Evolutionary conservation across 1,140 invertebrate species (phyloP).

Genomic region (Nylanderia fulva): DNA sequence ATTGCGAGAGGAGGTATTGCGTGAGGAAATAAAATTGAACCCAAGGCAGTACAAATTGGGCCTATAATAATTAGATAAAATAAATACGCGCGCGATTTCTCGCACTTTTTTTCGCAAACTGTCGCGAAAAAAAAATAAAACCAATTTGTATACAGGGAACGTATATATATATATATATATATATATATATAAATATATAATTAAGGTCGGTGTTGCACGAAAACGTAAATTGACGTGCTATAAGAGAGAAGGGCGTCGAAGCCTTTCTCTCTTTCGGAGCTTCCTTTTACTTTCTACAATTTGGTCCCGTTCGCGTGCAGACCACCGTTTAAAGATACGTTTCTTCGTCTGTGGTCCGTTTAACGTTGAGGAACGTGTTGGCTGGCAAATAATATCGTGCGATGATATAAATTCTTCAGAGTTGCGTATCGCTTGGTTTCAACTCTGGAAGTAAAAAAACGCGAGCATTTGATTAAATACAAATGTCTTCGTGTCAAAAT

Average conservation of each 20-base stretch:
- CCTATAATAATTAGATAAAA: constrained; percentile 25
- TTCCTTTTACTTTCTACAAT: constrained; percentile 49
- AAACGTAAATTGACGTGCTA: constrained; percentile 44
- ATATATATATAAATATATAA: no score
- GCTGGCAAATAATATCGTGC: not conserved
- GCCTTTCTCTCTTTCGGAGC: constrained; percentile 11
- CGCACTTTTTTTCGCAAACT: constrained; percentile 23
- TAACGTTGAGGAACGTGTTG: constrained; percentile 39
- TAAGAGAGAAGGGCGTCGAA: not conserved
- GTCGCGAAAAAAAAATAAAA: constrained; percentile 13
- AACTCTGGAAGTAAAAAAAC: not conserved
- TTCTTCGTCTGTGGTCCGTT: constrained; percentile 56
- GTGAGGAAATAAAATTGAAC: not conserved
- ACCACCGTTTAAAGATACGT: constrained; percentile 29
- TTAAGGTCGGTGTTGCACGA: constrained; percentile 46
- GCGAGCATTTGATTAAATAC: not conserved
- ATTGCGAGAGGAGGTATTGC: not conserved
- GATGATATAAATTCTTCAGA: not conserved
- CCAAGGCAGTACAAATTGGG: not conserved
- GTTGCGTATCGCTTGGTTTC: not conserved
- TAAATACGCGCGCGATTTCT: constrained; percentile 13
- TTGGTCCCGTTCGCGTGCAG: constrained; percentile 43
- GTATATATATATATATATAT: no score
- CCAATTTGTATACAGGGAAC: constrained; percentile 24
- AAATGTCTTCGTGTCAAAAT: not conserved